Conservation (phyloP, 2,113 vertebrate species). For the Sylvietta virens region DNA sequence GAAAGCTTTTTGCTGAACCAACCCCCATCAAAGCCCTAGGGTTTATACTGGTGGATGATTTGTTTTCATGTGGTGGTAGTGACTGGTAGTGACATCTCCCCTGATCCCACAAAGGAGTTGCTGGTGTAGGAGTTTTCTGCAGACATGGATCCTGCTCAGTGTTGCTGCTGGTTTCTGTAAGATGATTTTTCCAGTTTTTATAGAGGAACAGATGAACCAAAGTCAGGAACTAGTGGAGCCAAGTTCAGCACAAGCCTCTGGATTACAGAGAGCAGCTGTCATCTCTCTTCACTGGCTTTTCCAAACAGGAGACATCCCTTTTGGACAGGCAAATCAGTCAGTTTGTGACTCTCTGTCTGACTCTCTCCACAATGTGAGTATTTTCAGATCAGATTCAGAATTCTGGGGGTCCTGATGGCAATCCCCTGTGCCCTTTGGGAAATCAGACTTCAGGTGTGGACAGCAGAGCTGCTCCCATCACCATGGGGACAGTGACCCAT, state of each 20-base stretch:
- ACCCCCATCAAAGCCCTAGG: neutral
- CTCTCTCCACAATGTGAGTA: fast-evolving
- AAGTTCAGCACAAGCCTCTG: neutral
- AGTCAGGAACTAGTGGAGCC: neutral
- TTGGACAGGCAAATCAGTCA: neutral
- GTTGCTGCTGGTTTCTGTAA: neutral
- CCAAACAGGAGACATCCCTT: neutral
- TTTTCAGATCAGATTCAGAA: neutral
- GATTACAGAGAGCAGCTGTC: neutral
- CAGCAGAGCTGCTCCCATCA: neutral
- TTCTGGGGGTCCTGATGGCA: neutral
- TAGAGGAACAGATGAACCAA: neutral
- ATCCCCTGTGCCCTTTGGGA: neutral
- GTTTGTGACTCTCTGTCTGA: neutral
- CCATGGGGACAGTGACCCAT: fast-evolving
- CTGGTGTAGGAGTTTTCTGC: neutral
- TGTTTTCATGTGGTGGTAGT: neutral
- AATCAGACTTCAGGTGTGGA: neutral
- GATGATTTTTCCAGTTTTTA: neutral
- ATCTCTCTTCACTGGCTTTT: neutral
- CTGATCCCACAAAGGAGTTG: fast-evolving
- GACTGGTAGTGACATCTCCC: neutral
- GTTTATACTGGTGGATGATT: neutral
- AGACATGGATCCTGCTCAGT: neutral
- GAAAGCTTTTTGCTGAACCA: neutral